Evolutionary conservation across 2,888 invertebrate genomes (phyloP).

Genomic region (Isotomurus palustris): DNA sequence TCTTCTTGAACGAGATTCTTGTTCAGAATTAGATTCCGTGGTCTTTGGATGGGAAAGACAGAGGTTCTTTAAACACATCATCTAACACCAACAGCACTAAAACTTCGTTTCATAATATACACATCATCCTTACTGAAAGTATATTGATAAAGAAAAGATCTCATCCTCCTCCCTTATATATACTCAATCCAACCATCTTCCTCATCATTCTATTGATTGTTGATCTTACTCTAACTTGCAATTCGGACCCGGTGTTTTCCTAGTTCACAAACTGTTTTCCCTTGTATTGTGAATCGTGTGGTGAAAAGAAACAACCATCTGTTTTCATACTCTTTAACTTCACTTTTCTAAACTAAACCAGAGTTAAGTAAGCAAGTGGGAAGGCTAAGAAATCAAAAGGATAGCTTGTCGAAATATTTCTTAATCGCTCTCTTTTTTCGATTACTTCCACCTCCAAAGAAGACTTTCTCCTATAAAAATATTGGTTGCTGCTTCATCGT

Average conservation of each 20-base stretch:
- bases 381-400: conserved; percentile 3
- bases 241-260: conserved; percentile 54
- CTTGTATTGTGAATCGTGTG: conserved; percentile 47
- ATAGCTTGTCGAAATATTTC: no score
- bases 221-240: conserved; percentile 48
- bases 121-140: conserved; percentile 1
- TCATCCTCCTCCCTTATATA: background rate
- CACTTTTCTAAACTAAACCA: background rate
- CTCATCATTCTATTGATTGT: conserved; percentile 42
- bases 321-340: conserved; percentile 54
- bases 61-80: background rate
- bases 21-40: background rate
- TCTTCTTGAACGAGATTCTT: no score
- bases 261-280: conserved; percentile 48
- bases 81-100: background rate
- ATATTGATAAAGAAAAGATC: background rate
- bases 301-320: conserved; percentile 54
- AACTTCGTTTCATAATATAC: background rate
- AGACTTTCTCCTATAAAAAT: no score
- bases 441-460: no score
- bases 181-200: background rate
- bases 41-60: conserved; percentile 5
- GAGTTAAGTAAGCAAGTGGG: background rate
- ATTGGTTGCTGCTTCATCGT: no score
- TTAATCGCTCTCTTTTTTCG: no score